phyloP scores from a whole-genome alignment of 2,113 vertebrate species.

The Ophthalmolycus amberensis region DNA sequence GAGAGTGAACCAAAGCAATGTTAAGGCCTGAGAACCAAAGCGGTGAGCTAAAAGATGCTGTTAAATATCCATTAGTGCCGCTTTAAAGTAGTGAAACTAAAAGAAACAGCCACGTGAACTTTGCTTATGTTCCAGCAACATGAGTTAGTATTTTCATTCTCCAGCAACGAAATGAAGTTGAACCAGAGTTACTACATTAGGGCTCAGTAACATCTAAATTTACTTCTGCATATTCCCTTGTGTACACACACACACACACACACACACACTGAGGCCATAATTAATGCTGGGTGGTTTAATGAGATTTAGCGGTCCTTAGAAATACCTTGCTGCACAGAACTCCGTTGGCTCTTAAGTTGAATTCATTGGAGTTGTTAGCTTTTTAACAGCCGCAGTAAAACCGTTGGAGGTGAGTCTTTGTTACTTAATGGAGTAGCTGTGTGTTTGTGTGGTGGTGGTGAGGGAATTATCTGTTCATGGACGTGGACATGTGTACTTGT shows the following conservation, averaged over 20 bases:
- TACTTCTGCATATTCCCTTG: slow-evolving; percentile 5
- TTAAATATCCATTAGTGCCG: not conserved
- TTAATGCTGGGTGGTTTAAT: slow-evolving; percentile 57
- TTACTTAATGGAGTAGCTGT: slow-evolving; percentile 27
- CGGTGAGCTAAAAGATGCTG: not conserved
- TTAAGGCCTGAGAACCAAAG: not conserved
- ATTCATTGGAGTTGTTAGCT: slow-evolving; percentile 57
- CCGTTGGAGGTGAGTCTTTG: slow-evolving; percentile 51
- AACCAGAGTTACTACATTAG: not conserved
- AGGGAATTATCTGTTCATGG: not conserved
- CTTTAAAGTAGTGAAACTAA: not conserved
- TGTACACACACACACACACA: not conserved
- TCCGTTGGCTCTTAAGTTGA: slow-evolving; percentile 46
- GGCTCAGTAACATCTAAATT: not conserved
- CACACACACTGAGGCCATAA: slow-evolving; percentile 21
- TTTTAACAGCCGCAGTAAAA: slow-evolving; percentile 61
- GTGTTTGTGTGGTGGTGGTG: not conserved
- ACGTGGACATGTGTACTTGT: slow-evolving; percentile 1
- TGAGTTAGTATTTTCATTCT: slow-evolving; percentile 8
- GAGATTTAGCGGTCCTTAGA: slow-evolving; percentile 54
- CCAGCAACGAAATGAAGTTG: not conserved
- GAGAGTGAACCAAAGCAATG: not conserved
- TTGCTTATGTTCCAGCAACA: not conserved
- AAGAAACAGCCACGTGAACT: not conserved
- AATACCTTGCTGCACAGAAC: slow-evolving; percentile 23